These are phyloP conservation scores for Leptinotarsa rubiginosa DNA, from an alignment of 2,888 invertebrate species.

Conservation along the genomic window DNA sequence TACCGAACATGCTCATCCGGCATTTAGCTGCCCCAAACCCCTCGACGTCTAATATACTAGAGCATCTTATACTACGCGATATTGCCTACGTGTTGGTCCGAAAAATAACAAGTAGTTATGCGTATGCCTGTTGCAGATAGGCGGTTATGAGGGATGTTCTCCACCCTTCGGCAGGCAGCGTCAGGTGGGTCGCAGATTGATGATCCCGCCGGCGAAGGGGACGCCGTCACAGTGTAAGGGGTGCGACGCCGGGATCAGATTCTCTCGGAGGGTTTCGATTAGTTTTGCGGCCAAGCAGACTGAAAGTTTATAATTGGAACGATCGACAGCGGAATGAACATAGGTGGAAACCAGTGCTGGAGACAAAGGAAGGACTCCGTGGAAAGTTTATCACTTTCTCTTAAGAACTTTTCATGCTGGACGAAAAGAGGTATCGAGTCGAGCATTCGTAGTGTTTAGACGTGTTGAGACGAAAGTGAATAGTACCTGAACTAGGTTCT, in stretches of 20 bases:
- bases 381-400: background rate
- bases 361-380: background rate
- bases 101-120: constrained; percentile 26
- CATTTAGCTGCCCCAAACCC: background rate
- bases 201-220: constrained; percentile 29
- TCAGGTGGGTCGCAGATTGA: constrained; percentile 38
- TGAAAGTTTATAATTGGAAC: constrained; percentile 42
- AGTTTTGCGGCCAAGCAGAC: constrained; percentile 35
- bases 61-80: constrained; percentile 10
- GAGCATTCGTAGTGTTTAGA: no score
- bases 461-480: no score
- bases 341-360: constrained; percentile 14
- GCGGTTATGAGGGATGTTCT: constrained; percentile 15
- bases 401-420: no score
- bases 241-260: constrained; percentile 27
- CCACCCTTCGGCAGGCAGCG: constrained; percentile 21
- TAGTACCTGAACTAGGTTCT: no score
- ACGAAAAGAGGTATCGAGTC: no score
- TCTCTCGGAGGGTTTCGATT: constrained; percentile 36
- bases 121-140: constrained; percentile 35
- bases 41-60: constrained; percentile 12
- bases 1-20: background rate
- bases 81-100: constrained; percentile 19
- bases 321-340: constrained; percentile 30
- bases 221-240: constrained; percentile 21